Conservation (phyloP, 1,140 invertebrate species). For the Lasaia peninsularis region DNA sequence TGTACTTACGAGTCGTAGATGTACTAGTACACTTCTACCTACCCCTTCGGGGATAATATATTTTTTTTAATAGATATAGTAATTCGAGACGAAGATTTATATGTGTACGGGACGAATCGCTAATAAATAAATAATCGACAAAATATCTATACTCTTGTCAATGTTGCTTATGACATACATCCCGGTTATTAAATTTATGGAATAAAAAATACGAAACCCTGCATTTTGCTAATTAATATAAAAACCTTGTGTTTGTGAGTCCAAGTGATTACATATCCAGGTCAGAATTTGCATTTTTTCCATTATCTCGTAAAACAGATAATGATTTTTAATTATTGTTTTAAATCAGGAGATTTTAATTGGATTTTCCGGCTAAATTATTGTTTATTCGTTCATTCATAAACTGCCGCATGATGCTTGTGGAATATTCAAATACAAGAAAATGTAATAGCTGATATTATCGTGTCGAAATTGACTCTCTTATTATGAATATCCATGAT, state of each 20-base stretch:
- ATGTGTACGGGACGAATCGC: too few relatives aligned
- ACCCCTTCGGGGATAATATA: too few relatives aligned
- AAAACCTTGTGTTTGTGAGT: not conserved
- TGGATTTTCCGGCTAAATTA: not conserved
- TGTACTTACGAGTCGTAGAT: too few relatives aligned
- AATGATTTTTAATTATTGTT: slow-evolving; percentile 3
- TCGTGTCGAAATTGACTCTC: too few relatives aligned
- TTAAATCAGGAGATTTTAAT: not conserved
- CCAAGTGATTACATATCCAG: not conserved
- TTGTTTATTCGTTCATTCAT: not conserved
- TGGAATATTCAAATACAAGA: not conserved
- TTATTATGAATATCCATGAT: too few relatives aligned
- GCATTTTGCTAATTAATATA: too few relatives aligned
- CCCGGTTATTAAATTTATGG: not conserved
- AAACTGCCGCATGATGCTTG: not conserved
- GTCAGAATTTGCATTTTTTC: not conserved
- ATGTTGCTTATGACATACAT: too few relatives aligned
- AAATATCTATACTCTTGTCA: too few relatives aligned
- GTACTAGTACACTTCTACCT: too few relatives aligned
- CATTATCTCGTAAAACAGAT: slow-evolving; percentile 1
- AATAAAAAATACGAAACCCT: not conserved
- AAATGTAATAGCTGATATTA: not conserved
- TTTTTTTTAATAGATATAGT: too few relatives aligned
- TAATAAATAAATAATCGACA: too few relatives aligned
- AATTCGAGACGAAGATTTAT: too few relatives aligned